Percentiles rank a stretch among this genome's conserved stretches.
phyloP scores from a whole-genome alignment of 1,140 invertebrate genomes.

The Eriocheir sinensis region DNA sequence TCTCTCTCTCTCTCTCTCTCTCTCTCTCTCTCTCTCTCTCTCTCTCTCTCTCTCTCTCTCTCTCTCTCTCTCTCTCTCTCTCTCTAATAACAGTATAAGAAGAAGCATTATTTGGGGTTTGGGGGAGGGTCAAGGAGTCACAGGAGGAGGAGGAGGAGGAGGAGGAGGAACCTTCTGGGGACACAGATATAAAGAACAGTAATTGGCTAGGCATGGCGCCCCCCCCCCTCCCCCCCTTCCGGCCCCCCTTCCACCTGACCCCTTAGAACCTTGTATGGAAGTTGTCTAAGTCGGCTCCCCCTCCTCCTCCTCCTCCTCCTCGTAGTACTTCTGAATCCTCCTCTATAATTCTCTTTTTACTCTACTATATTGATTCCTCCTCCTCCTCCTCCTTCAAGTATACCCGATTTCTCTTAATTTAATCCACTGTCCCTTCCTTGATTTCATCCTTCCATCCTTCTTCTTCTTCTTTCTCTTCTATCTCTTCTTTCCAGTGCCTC shows the following conservation, averaged over 20 bases:
- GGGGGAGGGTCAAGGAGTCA: neutral
- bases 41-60: too few species aligned
- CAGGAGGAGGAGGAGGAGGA: conserved; percentile 4
- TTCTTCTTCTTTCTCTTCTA: neutral
- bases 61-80: too few species aligned
- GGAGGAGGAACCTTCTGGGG: conserved; percentile 18
- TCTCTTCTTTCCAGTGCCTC: neutral
- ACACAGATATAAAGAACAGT: conserved; percentile 7
- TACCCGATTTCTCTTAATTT: neutral
- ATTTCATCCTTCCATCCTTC: neutral
- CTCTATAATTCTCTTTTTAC: neutral
- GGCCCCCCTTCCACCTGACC: neutral
- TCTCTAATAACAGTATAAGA: neutral
- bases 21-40: too few species aligned
- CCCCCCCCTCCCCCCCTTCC: neutral
- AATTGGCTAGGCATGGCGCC: conserved; percentile 1
- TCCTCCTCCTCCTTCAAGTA: neutral
- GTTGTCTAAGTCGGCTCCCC: neutral
- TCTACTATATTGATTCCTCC: too few species aligned
- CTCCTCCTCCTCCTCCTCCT: neutral
- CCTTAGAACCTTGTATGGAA: neutral
- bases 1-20: too few species aligned
- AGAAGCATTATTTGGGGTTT: neutral
- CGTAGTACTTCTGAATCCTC: too few species aligned
- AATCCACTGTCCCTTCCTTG: neutral